These are phyloP conservation scores for Lepidurus packardi DNA, from an alignment of 1,140 invertebrate genomes.

Conservation along the genomic window DNA sequence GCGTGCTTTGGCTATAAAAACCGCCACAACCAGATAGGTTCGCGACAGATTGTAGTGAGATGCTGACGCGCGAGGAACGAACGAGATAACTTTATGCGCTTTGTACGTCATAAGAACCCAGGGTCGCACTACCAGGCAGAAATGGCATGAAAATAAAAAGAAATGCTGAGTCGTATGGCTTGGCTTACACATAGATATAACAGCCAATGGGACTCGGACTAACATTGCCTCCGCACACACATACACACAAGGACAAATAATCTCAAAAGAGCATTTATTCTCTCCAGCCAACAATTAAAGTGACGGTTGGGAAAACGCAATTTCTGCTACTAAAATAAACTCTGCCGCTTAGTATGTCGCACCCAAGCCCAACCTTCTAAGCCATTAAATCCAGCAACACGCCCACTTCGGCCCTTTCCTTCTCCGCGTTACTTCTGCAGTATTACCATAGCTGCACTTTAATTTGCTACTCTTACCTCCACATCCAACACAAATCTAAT, in stretches of 20 bases:
- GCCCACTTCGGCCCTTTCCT: not conserved
- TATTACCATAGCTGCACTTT: not conserved
- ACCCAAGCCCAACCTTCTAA: not conserved
- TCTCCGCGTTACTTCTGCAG: not conserved
- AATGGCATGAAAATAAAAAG: too few relatives aligned
- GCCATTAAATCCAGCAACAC: not conserved
- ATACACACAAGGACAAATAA: not conserved
- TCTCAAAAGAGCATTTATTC: not conserved
- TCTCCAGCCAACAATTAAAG: not conserved
- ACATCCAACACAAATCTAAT: not conserved
- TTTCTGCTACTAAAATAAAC: conserved; percentile 19
- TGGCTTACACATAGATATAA: not conserved
- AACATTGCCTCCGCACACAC: not conserved
- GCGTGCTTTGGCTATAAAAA: not conserved
- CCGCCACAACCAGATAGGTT: not conserved
- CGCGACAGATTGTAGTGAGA: conserved; percentile 1
- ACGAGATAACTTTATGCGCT: not conserved
- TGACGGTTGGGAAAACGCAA: not conserved
- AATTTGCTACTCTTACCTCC: not conserved
- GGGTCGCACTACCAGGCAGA: not conserved
- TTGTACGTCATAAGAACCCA: not conserved
- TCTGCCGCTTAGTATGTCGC: conserved; percentile 16
- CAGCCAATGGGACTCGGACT: not conserved
- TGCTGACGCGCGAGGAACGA: not conserved
- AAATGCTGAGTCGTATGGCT: too few relatives aligned